Evolutionary conservation across 1,140 invertebrate genomes (phyloP).

Genomic region (Cyphomyrmex costatus): DNA sequence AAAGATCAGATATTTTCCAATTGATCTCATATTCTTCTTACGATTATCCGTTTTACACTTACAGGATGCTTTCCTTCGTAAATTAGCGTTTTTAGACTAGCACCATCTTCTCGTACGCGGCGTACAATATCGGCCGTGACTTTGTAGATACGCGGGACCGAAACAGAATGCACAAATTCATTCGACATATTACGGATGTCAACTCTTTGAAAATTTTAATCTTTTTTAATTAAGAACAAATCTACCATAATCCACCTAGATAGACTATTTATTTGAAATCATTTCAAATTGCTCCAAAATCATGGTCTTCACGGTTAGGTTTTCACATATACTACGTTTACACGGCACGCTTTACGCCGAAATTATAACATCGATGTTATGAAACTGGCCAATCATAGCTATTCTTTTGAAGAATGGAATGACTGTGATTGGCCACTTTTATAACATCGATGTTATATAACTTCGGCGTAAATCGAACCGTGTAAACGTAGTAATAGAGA

Average conservation of each 20-base stretch:
- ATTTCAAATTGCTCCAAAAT: too few species aligned
- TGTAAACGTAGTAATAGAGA: too few species aligned
- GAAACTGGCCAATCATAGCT: too few species aligned
- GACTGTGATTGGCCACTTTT: too few species aligned
- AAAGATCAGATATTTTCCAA: conserved; percentile 10
- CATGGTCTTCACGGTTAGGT: too few species aligned
- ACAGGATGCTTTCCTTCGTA: conserved; percentile 90
- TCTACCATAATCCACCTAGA: background rate
- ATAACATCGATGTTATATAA: too few species aligned
- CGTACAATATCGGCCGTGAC: conserved; percentile 89
- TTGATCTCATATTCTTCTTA: conserved; percentile 3
- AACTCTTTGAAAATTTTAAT: background rate
- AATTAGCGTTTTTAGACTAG: conserved; percentile 91
- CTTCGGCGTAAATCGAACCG: too few species aligned
- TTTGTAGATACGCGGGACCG: conserved; percentile 93
- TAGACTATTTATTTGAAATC: background rate
- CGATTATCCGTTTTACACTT: conserved; percentile 77
- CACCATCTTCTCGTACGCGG: conserved; percentile 89
- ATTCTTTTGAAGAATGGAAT: too few species aligned
- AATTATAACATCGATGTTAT: too few species aligned
- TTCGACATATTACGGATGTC: conserved; percentile 61
- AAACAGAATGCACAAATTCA: conserved; percentile 90
- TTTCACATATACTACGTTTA: too few species aligned
- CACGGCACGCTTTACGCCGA: too few species aligned
- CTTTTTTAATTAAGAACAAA: background rate